Percentiles rank a stretch among this genome's conserved stretches.
These are phyloP conservation scores for Norana najaformis DNA, from an alignment of 2,888 invertebrate species.

Conservation along the genomic window DNA sequence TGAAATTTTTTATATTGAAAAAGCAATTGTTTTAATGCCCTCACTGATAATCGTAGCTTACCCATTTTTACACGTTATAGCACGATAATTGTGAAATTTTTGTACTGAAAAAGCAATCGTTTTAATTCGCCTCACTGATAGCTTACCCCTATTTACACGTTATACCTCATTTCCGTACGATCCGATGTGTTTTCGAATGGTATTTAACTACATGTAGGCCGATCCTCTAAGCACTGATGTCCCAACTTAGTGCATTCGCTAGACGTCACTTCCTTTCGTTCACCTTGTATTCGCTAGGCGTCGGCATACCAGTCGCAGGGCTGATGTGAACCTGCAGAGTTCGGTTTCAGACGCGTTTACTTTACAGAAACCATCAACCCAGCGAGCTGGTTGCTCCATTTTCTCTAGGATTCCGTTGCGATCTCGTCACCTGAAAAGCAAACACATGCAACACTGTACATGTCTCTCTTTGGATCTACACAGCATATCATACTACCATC, in stretches of 20 bases:
- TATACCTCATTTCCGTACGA: neutral
- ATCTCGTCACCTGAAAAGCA: neutral
- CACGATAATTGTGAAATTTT: too few relatives aligned
- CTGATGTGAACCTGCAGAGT: constrained; percentile 26
- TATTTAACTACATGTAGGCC: neutral
- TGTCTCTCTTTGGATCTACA: neutral
- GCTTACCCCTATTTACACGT: too few relatives aligned
- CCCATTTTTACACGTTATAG: too few relatives aligned
- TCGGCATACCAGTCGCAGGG: constrained; percentile 20
- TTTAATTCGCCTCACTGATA: too few relatives aligned
- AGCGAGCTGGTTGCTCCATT: constrained; percentile 17
- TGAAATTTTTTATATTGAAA: neutral
- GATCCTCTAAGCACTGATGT: neutral
- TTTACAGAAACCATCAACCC: constrained; percentile 26
- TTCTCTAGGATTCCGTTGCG: neutral
- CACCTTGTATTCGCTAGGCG: neutral
- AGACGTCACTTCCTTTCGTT: neutral
- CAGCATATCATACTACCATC: neutral
- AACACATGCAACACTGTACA: neutral
- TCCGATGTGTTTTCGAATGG: neutral
- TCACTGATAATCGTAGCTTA: neutral
- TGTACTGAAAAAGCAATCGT: too few relatives aligned
- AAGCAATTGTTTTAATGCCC: too few relatives aligned
- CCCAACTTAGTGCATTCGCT: neutral
- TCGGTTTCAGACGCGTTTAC: neutral